Evolutionary conservation across 2,113 vertebrate species (phyloP).

Genomic region (Semnornis frantzii): DNA sequence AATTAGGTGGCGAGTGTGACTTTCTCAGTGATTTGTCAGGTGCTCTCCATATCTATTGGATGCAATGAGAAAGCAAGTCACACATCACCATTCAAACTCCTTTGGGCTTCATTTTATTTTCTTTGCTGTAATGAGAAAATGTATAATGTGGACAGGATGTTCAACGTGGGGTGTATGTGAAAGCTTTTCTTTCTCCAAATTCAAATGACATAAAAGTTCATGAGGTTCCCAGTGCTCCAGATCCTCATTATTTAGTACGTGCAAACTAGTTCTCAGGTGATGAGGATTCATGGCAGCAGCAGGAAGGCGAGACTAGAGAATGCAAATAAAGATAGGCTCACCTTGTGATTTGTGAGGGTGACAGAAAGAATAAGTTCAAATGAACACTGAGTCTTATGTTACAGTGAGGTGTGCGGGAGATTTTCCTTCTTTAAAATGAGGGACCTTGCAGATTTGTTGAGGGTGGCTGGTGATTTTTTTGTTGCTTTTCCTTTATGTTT

Average conservation of each 20-base stretch:
- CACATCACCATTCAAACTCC: neutral
- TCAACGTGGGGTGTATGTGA: neutral
- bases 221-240: neutral
- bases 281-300: slow-evolving; percentile 12
- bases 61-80: neutral
- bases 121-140: neutral
- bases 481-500: too few species aligned
- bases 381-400: neutral
- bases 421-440: neutral
- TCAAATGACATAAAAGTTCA: slow-evolving; percentile 44
- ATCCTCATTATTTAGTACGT: slow-evolving; percentile 25
- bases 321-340: slow-evolving; percentile 30
- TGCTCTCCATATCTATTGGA: neutral
- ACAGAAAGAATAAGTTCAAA: neutral
- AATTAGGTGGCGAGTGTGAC: neutral
- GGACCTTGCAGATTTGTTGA: neutral
- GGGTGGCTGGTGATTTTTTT: too few species aligned
- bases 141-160: neutral
- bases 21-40: neutral
- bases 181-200: neutral
- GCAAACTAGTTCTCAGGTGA: slow-evolving; percentile 22
- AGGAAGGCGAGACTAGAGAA: slow-evolving; percentile 29
- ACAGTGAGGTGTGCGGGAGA: neutral
- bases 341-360: neutral
- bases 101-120: neutral